Evolutionary conservation across 2,113 vertebrate species (phyloP).

Genomic region (Alligator sinensis): DNA sequence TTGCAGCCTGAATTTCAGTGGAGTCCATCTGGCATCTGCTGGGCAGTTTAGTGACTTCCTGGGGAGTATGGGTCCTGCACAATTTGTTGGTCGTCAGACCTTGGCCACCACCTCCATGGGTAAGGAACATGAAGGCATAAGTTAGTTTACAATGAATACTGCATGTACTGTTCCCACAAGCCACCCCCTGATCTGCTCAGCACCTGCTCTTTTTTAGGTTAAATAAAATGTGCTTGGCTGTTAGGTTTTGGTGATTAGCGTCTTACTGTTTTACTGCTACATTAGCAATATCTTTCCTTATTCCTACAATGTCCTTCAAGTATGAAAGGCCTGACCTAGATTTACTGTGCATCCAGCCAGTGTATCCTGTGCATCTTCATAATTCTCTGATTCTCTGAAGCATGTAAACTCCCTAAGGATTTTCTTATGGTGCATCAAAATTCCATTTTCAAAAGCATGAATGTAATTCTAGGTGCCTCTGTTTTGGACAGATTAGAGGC

Average conservation of each 20-base stretch:
- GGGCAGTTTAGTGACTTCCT: slow-evolving; percentile 97
- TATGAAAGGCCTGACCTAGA: not conserved
- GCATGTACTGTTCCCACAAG: not conserved
- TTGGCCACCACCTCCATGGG: slow-evolving; percentile 98
- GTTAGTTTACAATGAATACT: not conserved
- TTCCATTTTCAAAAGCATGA: slow-evolving; percentile 27
- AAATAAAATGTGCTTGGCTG: slow-evolving; percentile 8
- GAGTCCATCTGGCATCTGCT: slow-evolving; percentile 94
- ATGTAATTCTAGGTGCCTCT: not conserved
- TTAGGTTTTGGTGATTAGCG: slow-evolving; percentile 13
- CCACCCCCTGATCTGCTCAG: not conserved
- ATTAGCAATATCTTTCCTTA: not conserved
- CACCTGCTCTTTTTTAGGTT: slow-evolving; percentile 33
- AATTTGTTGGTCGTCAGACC: slow-evolving; percentile 97
- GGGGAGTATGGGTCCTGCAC: slow-evolving; percentile 97
- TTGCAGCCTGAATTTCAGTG: slow-evolving; percentile 95
- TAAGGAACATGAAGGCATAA: slow-evolving; percentile 73
- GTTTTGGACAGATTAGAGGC: not conserved
- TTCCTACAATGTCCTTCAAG: not conserved
- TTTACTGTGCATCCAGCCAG: not conserved
- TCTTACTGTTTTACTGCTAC: not conserved
- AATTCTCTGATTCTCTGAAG: not conserved
- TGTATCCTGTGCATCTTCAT: not conserved
- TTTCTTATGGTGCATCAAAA: not conserved
- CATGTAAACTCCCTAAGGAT: not conserved